A percentile compares a stretch with the other conserved stretches of the same genome.
Conservation (phyloP, 1,140 invertebrate species). For the Aphelinus atriplicis region DNA sequence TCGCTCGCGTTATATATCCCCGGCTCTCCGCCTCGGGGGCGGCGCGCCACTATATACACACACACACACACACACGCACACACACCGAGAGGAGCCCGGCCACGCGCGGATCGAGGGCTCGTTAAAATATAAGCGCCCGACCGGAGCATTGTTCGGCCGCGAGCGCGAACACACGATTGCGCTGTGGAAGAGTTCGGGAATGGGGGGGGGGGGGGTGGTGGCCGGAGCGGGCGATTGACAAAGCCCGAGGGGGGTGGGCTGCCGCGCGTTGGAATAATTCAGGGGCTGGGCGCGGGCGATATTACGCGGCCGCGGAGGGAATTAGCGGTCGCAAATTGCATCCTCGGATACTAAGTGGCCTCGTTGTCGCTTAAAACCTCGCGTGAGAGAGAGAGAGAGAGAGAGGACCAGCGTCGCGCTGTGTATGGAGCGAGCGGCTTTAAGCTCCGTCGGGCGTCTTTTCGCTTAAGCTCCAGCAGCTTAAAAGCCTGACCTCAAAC, state of each 20-base stretch:
- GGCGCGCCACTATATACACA: no score
- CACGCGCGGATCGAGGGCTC: no score
- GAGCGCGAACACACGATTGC: neutral
- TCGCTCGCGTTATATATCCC: neutral
- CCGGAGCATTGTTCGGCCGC: neutral
- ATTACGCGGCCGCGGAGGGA: conserved; percentile 46
- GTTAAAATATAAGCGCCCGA: no score
- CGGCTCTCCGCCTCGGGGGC: neutral
- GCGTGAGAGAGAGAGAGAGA: conserved; percentile 39
- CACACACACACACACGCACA: neutral
- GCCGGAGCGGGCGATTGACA: neutral
- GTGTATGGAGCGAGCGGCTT: conserved; percentile 11
- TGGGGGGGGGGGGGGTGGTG: neutral
- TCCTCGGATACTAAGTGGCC: conserved; percentile 47
- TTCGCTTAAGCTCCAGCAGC: conserved; percentile 44
- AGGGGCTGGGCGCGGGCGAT: conserved; percentile 29
- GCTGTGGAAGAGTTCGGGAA: neutral
- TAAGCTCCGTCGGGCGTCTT: conserved; percentile 36
- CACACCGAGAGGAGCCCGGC: neutral
- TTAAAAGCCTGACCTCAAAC: conserved; percentile 52
- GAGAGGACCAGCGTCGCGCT: neutral
- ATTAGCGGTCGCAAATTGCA: conserved; percentile 51
- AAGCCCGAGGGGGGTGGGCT: neutral
- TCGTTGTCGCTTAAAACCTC: conserved; percentile 50
- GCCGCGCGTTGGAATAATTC: neutral